These are phyloP conservation scores for Druceiella hillmani DNA, from an alignment of 2,888 invertebrate genomes.

Conservation along the genomic window DNA sequence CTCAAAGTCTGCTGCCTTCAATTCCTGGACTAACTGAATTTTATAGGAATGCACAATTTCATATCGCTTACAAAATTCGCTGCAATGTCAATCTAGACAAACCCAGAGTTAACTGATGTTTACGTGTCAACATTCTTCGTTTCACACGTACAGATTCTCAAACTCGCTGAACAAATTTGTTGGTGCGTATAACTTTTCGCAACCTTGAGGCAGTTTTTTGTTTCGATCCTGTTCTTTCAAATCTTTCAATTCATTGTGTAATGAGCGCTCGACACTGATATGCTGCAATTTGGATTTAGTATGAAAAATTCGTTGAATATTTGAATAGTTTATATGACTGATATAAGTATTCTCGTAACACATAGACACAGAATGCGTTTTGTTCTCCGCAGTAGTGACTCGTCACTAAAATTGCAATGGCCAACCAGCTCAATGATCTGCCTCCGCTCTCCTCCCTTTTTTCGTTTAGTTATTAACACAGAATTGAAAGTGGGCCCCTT, in stretches of 20 bases:
- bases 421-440: too few relatives aligned
- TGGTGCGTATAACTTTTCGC: constrained; percentile 8
- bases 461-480: too few relatives aligned
- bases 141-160: constrained; percentile 4
- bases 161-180: constrained; percentile 9
- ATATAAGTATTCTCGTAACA: too few relatives aligned
- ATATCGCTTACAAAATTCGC: constrained; percentile 11
- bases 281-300: constrained; percentile 4
- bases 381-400: not conserved
- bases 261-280: constrained; percentile 12
- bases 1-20: constrained; percentile 6
- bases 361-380: not conserved
- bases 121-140: constrained; percentile 4
- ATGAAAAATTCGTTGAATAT: too few relatives aligned
- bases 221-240: constrained; percentile 10
- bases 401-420: too few relatives aligned
- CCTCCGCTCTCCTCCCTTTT: too few relatives aligned
- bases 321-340: too few relatives aligned
- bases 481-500: too few relatives aligned
- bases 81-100: constrained; percentile 9
- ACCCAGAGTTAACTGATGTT: constrained; percentile 5
- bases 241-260: too few relatives aligned
- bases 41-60: too few relatives aligned
- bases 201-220: constrained; percentile 10
- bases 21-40: too few relatives aligned